A percentile compares a stretch with the other conserved stretches of the same genome.
phyloP scores from a whole-genome alignment of 92 coral and sea anemone species.

The Meandrina meandrites region DNA sequence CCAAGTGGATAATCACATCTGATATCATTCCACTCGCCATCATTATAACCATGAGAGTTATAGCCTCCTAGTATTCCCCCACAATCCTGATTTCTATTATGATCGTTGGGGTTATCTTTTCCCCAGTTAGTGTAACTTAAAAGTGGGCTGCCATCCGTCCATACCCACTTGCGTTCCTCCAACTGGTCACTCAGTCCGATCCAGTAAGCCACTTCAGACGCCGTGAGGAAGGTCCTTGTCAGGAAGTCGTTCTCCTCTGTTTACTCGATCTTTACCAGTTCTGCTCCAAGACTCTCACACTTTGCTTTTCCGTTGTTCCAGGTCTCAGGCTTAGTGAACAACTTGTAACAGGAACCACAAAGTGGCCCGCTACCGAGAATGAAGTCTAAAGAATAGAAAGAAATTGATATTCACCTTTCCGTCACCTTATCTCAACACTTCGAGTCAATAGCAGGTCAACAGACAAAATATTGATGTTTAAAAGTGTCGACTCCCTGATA shows the following conservation, averaged over 20 bases:
- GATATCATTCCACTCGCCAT: no score
- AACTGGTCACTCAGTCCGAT: background rate
- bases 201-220: background rate
- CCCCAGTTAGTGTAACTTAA: no score
- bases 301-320: background rate
- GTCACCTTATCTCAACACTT: no score
- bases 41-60: no score
- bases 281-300: background rate
- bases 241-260: background rate
- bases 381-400: background rate
- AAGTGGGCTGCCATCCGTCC: background rate
- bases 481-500: no score
- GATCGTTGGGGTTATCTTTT: no score
- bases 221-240: background rate
- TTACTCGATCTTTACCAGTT: constrained; percentile 2
- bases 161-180: background rate
- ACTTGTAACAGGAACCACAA: background rate
- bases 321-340: background rate
- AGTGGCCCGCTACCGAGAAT: background rate
- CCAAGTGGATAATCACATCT: no score
- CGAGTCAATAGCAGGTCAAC: background rate
- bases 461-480: no score
- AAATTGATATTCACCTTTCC: background rate
- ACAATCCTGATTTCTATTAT: no score
- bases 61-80: no score